Base-by-base conservation (phyloP, 2,888 invertebrate species). In the Pammene fasciana region DNA sequence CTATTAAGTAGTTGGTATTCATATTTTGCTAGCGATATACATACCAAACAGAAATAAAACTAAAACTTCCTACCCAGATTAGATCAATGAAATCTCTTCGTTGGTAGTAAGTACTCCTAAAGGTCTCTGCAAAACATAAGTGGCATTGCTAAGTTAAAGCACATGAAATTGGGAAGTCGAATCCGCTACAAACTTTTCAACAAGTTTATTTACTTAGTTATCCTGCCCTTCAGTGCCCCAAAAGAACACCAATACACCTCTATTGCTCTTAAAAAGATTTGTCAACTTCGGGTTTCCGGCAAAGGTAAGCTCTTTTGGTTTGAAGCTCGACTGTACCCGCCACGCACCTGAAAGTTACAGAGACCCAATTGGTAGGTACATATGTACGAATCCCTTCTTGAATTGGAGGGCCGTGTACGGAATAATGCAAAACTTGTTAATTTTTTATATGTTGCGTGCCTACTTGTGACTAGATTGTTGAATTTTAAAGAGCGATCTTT, bases 161-260 rank as follows among this genome's bases (percentile, higher is more conserved):
- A 54, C 34, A 57, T 56, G 45, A 52, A 14, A 57, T 67, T 57
- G n/a, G 34, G 34, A 43, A 50, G 62, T 50, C 5, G 56, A 57
- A 56, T 43, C 57, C 13, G 26, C 62, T 46, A 57, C 41, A 68
- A 62, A 59, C 50, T 68, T 68, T 68, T 68, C 36, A 52, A 59
- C 45, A 50, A 68, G 68, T 57, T 68, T 64, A 18, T 64, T 64
- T 38, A 68, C 50, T 45, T 56, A 56, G 56, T 64, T 64, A 68
- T 45, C 50, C 18, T 52, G 62, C 46, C 56, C 48, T 68, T 68
- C 34, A 34, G 43, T 34, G 52, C 11, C 62, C 52, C 9, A 26
- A 59, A 64, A 68, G 64, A 18, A 48, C 52, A 52, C 13, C 41
- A 36, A 34, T 2, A 48, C n/a, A 46, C 34, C 45, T 59, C 8